Evolutionary conservation across 2,113 vertebrate species (phyloP), one percentile per base, ranked within the genome.

Genomic region (Oryzias woworae): DNA sequence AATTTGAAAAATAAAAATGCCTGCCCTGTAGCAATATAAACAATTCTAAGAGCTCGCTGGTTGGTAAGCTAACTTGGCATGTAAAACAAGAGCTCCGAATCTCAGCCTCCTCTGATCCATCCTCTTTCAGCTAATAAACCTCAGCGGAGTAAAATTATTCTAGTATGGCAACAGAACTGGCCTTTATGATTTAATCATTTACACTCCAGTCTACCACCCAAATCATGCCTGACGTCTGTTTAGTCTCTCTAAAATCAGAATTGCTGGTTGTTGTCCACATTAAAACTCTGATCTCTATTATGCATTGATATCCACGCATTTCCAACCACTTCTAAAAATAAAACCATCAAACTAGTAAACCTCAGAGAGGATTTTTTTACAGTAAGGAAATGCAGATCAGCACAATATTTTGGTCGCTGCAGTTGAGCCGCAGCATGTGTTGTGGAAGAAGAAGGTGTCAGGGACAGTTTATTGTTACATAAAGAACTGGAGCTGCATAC

Each of bases 1-100:
- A 70, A n/a, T 49, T 51, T 48, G 45, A 22, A 55, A 13, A 57
- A 48, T 46, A 36, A 58, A 24, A 31, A 43, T 58, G 51, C 67
- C 48, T n/a, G 52, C 59, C 56, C 65, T 74, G 77, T 49, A 56
- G 57, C 60, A 81, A 71, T 73, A 24, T 84, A 78, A 75, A 67
- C 59, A 55, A 60, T 61, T 67, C 71, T 72, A 76, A 81, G 53
- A 50, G 49, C 62, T 53, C 53, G 60, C 80, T 53, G 69, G 70
- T 58, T 64, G 58, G 69, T 66, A 58, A 58, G 59, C 58, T 82
- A 62, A 65, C 71, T 69, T 53, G 73, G 81, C 69, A 79, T 55
- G 66, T 69, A 59, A 49, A n/a, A 73, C 62, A 84, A 69, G 61
- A 74, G 68, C 81, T 69, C 69, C 72, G 68, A 66, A 57, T 69